Conservation (phyloP, 2,888 invertebrate genomes). For the Formica aserva region DNA sequence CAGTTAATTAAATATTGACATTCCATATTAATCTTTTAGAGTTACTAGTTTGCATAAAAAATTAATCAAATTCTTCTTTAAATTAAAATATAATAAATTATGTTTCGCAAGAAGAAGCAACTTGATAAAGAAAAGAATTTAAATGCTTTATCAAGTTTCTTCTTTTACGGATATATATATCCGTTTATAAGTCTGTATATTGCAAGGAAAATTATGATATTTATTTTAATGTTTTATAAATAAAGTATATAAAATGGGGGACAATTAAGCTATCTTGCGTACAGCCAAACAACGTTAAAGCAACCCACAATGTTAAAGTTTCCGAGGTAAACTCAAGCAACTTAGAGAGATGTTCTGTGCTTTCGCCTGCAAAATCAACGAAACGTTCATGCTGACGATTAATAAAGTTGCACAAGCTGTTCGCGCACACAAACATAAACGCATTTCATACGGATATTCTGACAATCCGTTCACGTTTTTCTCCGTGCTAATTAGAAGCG, state of each 20-base stretch:
- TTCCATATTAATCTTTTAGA: conserved; percentile 3
- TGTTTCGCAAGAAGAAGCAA: neutral
- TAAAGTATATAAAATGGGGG: neutral
- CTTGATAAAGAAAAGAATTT: neutral
- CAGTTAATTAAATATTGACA: conserved; percentile 12
- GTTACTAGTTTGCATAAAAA: conserved; percentile 3
- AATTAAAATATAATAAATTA: neutral
- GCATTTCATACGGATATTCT: neutral
- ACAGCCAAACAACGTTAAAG: neutral
- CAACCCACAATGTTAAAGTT: conserved; percentile 12
- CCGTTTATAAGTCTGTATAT: neutral
- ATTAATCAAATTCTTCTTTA: neutral
- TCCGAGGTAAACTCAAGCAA: neutral
- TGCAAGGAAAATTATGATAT: neutral
- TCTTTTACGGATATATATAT: neutral
- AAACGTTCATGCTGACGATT: neutral
- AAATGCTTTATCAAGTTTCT: neutral
- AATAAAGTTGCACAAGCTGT: conserved; percentile 24
- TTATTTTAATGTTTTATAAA: conserved; percentile 1
- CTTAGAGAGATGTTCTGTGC: neutral
- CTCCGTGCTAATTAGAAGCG: conserved; percentile 18
- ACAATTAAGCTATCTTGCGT: neutral
- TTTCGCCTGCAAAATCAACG: conserved; percentile 15
- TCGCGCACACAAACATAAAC: neutral
- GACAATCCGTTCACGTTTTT: conserved; percentile 21